phyloP scores from a whole-genome alignment of 2,888 invertebrate species.

The Lasioglossum pauxillum region DNA sequence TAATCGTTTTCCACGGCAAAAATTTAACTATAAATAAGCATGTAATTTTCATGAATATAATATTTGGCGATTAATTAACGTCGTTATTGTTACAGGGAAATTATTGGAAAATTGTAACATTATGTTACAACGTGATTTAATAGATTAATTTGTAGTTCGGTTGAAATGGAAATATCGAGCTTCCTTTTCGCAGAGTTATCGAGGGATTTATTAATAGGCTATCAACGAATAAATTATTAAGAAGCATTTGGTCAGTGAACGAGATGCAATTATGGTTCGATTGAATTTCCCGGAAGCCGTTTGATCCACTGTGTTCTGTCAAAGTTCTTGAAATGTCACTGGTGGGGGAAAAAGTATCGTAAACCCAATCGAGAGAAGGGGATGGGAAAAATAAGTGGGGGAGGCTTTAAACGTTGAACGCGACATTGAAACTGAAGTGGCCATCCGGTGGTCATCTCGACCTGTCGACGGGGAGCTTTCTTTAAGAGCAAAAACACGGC shows the following conservation, averaged over 20 bases:
- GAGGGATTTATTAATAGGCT: background rate
- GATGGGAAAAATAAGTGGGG: background rate
- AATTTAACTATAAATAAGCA: too few species aligned
- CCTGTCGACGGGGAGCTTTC: background rate
- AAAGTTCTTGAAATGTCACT: background rate
- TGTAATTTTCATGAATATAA: background rate
- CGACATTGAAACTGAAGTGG: constrained; percentile 28
- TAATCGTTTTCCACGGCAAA: too few species aligned
- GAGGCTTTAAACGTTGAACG: constrained; percentile 1
- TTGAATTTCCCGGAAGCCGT: background rate
- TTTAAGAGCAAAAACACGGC: constrained; percentile 35
- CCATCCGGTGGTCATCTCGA: constrained; percentile 20
- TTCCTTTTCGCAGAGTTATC: background rate
- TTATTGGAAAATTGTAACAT: background rate
- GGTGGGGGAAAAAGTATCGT: background rate
- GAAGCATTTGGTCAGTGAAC: background rate
- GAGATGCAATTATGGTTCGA: background rate
- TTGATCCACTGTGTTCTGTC: background rate
- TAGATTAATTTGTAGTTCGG: background rate
- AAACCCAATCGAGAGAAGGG: background rate
- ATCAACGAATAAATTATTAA: background rate
- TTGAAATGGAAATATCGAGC: background rate
- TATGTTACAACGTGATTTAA: background rate
- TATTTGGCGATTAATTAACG: background rate
- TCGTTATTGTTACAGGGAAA: background rate